A percentile compares a stretch with the other conserved stretches of the same genome.
Evolutionary conservation across 2,888 invertebrate genomes (phyloP).

Genomic region (Leucoptera coffeella): DNA sequence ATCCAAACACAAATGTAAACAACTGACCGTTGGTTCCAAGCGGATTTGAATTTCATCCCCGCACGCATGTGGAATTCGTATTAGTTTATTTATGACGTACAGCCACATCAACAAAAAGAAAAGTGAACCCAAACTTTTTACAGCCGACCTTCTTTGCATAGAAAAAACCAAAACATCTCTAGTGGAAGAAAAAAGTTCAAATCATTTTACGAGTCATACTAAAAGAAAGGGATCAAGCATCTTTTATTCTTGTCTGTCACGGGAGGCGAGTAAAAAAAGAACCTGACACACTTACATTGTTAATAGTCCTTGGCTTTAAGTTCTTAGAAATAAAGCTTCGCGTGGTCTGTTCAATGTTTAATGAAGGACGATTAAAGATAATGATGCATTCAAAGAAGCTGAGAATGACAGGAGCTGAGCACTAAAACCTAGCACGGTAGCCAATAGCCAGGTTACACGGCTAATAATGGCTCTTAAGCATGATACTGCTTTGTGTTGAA

Average conservation of each 20-base stretch:
- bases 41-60: constrained; percentile 25
- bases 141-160: constrained; percentile 22
- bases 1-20: no score
- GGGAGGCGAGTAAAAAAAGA: constrained; percentile 10
- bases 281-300: constrained; percentile 24
- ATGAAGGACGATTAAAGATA: constrained; percentile 3
- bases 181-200: constrained; percentile 14
- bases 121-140: constrained; percentile 13
- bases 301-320: constrained; percentile 16
- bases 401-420: neutral
- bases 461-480: no score
- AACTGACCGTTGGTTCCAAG: constrained; percentile 29
- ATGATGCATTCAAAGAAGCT: constrained; percentile 2
- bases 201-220: constrained; percentile 47
- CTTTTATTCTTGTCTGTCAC: constrained; percentile 5
- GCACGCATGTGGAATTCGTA: constrained; percentile 25
- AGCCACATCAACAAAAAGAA: constrained; percentile 27
- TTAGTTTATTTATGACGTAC: constrained; percentile 40
- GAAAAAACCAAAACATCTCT: constrained; percentile 50
- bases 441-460: no score
- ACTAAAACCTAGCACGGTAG: no score
- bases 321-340: constrained; percentile 23
- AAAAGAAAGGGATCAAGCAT: constrained; percentile 20
- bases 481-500: no score
- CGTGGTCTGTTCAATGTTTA: constrained; percentile 6